phyloP scores from a whole-genome alignment of 2,113 vertebrate species.

The Butastur rufipennis region DNA sequence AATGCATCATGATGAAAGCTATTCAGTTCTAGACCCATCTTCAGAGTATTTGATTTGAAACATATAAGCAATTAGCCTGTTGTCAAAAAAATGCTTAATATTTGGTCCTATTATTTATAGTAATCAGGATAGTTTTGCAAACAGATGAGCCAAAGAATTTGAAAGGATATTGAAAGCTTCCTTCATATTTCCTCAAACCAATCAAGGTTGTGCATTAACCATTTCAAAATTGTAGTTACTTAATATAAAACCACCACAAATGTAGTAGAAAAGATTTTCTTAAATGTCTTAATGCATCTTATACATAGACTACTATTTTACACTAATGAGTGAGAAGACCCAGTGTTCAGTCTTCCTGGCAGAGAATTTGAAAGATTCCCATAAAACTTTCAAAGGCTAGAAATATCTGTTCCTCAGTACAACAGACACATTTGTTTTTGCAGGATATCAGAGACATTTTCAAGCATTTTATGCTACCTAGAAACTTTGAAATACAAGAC shows the following conservation, averaged over 20 bases:
- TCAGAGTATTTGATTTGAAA: background rate
- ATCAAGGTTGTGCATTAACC: background rate
- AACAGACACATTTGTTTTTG: background rate
- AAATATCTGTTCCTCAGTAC: background rate
- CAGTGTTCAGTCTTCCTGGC: background rate
- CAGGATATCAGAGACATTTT: background rate
- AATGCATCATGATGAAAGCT: background rate
- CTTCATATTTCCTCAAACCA: background rate
- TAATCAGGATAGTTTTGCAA: background rate
- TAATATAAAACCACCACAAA: background rate
- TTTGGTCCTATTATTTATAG: background rate
- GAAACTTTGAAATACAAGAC: background rate
- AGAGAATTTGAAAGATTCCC: background rate
- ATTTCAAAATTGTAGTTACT: background rate
- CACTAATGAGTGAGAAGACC: background rate
- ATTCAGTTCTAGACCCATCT: background rate
- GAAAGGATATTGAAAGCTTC: background rate
- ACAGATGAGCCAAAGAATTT: background rate
- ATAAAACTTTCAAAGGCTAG: background rate
- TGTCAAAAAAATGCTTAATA: background rate
- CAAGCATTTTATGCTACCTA: background rate
- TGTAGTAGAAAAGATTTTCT: background rate
- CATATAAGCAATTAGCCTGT: background rate
- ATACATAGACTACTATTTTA: background rate
- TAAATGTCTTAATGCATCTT: background rate